Evolutionary conservation across 2,888 invertebrate genomes (phyloP), one percentile per base, ranked within the genome.

Genomic region (Ecliptopera silaceata): DNA sequence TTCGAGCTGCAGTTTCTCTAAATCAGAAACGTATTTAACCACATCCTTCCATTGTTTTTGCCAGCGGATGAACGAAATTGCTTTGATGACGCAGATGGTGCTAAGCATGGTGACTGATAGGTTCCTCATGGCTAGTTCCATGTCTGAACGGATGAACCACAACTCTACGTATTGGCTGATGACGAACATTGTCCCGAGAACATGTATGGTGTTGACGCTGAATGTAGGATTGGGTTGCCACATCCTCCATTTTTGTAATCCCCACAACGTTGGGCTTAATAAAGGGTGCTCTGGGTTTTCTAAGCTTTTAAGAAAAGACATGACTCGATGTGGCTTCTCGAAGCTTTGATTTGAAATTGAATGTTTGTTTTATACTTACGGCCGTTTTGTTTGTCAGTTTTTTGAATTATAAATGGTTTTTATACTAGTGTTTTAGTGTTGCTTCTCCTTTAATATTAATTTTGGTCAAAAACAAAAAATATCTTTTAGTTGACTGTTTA

Each of bases 41-140:
- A 89, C 56, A 2, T 68, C 60, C 20, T 64, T 72, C 89, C 88
- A 89, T 32, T 72, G 38, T 1, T 75, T 66, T 41, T 88, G 82
- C 83, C 84, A 84, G 11, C 61, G 50, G 2, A 89, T 70, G 53
- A 86, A 86, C 0, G 85, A 80, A 1, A 72, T 69, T 2, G 82
- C 76, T 69, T 89, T 89, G 0, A 82, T 65, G 0, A 84, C 77
- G 41, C 88, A 88, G 1, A 87, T 74, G 0, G 82, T 74, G 50
- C 86, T 88, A 0, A 88, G 69, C 84, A 88, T 85, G 0, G 84
- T 79, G 0, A 82, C 69, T 0, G 89, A 88, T 0, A 89, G 66
- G 53, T 89, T 89, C 15, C 80, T 68, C 32, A 88, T 51, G 2
- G 87, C 88, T 61, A 75, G 41, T 41, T 83, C 77, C 1, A 84